phyloP scores from a whole-genome alignment of 2,797 vertebrate genomes.

The Huso huso region DNA sequence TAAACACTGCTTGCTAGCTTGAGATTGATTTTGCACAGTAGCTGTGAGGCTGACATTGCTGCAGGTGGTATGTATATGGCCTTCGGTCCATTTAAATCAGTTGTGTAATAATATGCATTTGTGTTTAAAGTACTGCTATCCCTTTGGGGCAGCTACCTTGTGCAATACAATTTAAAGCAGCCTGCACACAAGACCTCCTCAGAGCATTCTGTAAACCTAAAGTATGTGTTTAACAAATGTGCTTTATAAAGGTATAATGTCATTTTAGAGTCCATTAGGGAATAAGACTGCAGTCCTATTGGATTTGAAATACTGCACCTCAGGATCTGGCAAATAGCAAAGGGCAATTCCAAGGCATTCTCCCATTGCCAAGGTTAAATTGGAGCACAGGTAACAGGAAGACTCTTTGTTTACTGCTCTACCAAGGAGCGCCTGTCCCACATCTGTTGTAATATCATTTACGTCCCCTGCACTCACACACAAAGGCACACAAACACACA shows the following conservation, averaged over 20 bases:
- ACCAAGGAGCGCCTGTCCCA: background rate
- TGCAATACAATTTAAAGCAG: conserved; percentile 18
- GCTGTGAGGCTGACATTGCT: too few species aligned
- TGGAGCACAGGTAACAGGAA: background rate
- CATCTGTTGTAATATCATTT: background rate
- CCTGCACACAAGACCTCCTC: too few species aligned
- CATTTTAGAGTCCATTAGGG: background rate
- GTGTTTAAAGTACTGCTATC: conserved; percentile 12
- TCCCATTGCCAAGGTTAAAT: background rate
- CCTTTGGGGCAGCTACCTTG: conserved; percentile 11
- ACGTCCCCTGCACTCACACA: background rate
- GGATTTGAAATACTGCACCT: background rate
- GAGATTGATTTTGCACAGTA: conserved; percentile 39
- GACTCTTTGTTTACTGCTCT: background rate
- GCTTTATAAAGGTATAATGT: too few species aligned
- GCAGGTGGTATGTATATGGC: too few species aligned
- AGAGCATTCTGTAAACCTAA: too few species aligned
- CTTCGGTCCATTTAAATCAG: too few species aligned
- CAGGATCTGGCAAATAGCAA: background rate
- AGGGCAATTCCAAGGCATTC: background rate
- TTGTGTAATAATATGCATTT: too few species aligned
- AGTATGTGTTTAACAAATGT: too few species aligned
- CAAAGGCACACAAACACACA: conserved; percentile 4
- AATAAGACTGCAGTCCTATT: background rate
- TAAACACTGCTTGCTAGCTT: conserved; percentile 34